Base-by-base conservation (phyloP, 2,888 invertebrate genomes). In the Coelinius sp. region DNA sequence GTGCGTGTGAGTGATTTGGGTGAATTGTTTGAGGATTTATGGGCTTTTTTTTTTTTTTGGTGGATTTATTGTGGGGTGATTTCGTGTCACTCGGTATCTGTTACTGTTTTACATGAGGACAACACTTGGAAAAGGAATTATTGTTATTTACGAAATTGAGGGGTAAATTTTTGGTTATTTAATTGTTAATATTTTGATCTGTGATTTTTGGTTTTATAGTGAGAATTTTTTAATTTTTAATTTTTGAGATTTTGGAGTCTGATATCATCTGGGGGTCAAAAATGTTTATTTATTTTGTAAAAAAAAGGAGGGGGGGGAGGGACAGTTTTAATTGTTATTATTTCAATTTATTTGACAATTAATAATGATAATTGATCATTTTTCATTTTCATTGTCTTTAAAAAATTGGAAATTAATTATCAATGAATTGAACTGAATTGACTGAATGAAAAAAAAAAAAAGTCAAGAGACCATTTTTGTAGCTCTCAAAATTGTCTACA, bases 181-280 rank as follows among this genome's bases (percentile, higher is more conserved):
- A 75, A 77, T 78, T 72, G 66, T 76, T 73, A 78, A 74, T 3
- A 22, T 14, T 20, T n/a, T 35, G 20, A 10, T 12, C 6, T 1
- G 12, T 20, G 12, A 3, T 8, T 27, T 52, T 24, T 24, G 8
- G 24, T 46, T 17, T 2, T 17, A 17, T n/a, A 17, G 46, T 46
- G 17, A 20, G 17, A 46, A 14, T 46, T 46, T 22, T 52, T 52
- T 24, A n/a, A n/a, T n/a, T 52, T 4, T 52, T 0, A 12, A 46
- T 14, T 46, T 46, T 52, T 8, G 24, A 7, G 31, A 31, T 31
- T 31, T 31, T 31, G 31, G 7, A 7, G 31, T n/a, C n/a, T n/a
- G n/a, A n/a, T n/a, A n/a, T n/a, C n/a, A n/a, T n/a, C n/a, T n/a
- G n/a, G n/a, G n/a, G n/a, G n/a, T n/a, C n/a, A n/a, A n/a, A n/a